These are phyloP conservation scores for Brachymystax lenok DNA, from an alignment of 2,797 vertebrate genomes.

Conservation along the genomic window DNA sequence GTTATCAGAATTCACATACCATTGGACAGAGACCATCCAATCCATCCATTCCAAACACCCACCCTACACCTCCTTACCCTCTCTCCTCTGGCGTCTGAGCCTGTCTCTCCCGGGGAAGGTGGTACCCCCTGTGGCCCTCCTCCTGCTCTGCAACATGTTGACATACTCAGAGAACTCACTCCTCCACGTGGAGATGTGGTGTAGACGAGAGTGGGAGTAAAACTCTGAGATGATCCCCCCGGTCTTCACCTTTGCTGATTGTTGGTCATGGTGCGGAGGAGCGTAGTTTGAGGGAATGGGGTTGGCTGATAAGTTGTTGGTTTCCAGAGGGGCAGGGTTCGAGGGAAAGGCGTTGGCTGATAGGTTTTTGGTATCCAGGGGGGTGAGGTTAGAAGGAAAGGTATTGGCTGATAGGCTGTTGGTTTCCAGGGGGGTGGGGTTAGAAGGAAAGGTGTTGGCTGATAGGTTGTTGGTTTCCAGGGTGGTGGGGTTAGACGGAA, in stretches of 20 bases:
- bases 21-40: background rate
- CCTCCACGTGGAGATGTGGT: slow-evolving; percentile 97
- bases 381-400: background rate
- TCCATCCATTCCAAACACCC: background rate
- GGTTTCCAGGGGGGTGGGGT: slow-evolving; percentile 31
- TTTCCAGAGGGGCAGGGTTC: slow-evolving; percentile 30
- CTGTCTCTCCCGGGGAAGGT: slow-evolving; percentile 90
- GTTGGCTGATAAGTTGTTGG: slow-evolving; percentile 23
- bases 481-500: background rate
- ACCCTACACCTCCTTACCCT: background rate
- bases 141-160: slow-evolving; percentile 85
- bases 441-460: slow-evolving; percentile 46
- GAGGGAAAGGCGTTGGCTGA: slow-evolving; percentile 46
- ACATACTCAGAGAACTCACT: slow-evolving; percentile 93
- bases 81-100: slow-evolving; percentile 78
- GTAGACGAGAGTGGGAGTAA: slow-evolving; percentile 92
- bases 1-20: background rate
- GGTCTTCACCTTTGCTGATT: slow-evolving; percentile 55
- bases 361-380: background rate
- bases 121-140: slow-evolving; percentile 63
- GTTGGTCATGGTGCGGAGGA: slow-evolving; percentile 27
- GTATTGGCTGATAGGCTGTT: background rate
- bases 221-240: slow-evolving; percentile 90
- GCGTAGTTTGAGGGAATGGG: slow-evolving; percentile 18
- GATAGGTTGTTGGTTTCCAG: too few relatives aligned